Evolutionary conservation across 2,888 invertebrate genomes (phyloP).

Genomic region (Siphlonurus alternatus): DNA sequence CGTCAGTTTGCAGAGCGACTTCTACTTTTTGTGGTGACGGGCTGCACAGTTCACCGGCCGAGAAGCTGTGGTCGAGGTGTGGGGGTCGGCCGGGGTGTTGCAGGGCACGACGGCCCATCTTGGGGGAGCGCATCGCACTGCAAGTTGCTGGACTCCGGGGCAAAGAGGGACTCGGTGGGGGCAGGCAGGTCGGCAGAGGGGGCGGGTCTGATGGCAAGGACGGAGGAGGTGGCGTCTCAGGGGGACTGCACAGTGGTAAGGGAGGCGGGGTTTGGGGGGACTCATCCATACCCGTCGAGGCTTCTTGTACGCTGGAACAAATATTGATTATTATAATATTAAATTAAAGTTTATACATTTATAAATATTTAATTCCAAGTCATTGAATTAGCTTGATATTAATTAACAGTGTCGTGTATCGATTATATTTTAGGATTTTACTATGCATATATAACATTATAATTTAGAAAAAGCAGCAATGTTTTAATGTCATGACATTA

Average conservation of each 20-base stretch:
- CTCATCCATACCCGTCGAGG: neutral
- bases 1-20: conserved; percentile 9
- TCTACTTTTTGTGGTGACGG: conserved; percentile 21
- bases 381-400: too few relatives aligned
- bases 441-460: too few relatives aligned
- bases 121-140: conserved; percentile 39
- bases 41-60: conserved; percentile 29
- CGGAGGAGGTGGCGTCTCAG: conserved; percentile 16
- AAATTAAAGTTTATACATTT: too few relatives aligned
- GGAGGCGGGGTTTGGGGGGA: conserved; percentile 34
- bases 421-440: too few relatives aligned
- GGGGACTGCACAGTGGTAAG: conserved; percentile 20
- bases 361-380: too few relatives aligned
- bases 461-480: too few relatives aligned
- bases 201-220: conserved; percentile 9
- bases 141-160: conserved; percentile 30
- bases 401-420: too few relatives aligned
- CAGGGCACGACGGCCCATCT: conserved; percentile 33
- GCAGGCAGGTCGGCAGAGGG: conserved; percentile 15
- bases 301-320: neutral
- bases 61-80: conserved; percentile 26
- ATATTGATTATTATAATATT: too few relatives aligned
- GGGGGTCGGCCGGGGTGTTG: conserved; percentile 22
- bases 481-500: too few relatives aligned
- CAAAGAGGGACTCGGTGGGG: conserved; percentile 20